Conservation (phyloP, 2,888 invertebrate species). For the Fissipunctia ypsillon region DNA sequence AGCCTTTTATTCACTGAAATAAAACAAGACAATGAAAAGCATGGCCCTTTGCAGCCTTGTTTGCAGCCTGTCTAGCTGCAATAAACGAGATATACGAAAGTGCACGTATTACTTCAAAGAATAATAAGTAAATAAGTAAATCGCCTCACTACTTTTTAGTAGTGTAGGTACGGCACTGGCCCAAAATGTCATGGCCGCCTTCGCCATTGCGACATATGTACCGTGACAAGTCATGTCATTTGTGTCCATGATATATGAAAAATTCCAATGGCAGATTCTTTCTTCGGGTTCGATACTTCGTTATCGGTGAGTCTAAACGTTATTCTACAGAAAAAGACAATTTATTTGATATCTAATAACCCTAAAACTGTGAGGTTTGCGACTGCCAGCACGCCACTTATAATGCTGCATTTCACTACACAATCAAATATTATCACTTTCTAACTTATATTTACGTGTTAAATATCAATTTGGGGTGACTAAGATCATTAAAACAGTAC, state of each 20-base stretch:
- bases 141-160: conserved; percentile 40
- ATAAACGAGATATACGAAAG: too few relatives aligned
- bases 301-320: conserved; percentile 92
- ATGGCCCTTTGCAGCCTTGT: too few relatives aligned
- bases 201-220: conserved; percentile 87
- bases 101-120: too few relatives aligned
- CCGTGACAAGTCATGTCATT: conserved; percentile 93
- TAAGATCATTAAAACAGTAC: conserved; percentile 12
- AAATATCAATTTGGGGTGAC: conserved; percentile 30
- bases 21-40: too few relatives aligned
- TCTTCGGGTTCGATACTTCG: conserved; percentile 96
- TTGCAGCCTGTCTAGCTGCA: too few relatives aligned
- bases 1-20: too few relatives aligned
- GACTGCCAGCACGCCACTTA: conserved; percentile 83
- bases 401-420: conserved; percentile 57
- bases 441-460: conserved; percentile 50
- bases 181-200: conserved; percentile 83
- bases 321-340: conserved; percentile 66
- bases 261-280: conserved; percentile 95
- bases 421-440: conserved; percentile 61
- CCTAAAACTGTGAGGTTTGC: conserved; percentile 60
- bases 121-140: too few relatives aligned
- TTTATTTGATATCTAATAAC: conserved; percentile 71
- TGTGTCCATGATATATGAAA: conserved; percentile 91
- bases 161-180: conserved; percentile 50